These are phyloP conservation scores for Himantopus leucocephalus DNA, from an alignment of 2,113 vertebrate genomes.

Conservation along the genomic window DNA sequence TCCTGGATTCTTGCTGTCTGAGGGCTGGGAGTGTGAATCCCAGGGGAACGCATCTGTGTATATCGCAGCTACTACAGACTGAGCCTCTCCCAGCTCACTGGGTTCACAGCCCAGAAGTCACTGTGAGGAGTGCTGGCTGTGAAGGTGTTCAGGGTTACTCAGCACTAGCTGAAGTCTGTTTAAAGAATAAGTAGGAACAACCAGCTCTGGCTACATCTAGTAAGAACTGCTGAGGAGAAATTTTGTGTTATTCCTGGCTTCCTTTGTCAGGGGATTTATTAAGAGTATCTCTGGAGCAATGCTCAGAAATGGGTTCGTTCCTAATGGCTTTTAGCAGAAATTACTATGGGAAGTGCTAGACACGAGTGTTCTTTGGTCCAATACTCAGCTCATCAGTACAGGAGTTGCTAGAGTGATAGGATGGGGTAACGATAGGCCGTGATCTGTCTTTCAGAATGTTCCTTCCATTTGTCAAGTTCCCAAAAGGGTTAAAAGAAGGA, in stretches of 20 bases:
- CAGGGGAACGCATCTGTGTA: background rate
- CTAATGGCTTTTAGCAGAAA: background rate
- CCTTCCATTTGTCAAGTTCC: background rate
- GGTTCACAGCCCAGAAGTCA: conserved; percentile 1
- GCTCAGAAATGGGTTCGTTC: background rate
- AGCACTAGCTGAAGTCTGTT: background rate
- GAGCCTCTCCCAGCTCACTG: background rate
- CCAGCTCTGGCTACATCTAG: background rate
- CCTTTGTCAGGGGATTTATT: background rate
- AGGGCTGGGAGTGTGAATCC: conserved; percentile 47
- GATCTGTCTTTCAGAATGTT: background rate
- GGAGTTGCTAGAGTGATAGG: background rate
- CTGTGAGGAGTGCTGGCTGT: background rate
- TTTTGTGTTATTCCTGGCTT: background rate
- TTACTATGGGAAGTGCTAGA: background rate
- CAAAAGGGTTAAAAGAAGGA: background rate
- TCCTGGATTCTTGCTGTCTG: conserved; percentile 59
- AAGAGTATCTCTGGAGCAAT: background rate
- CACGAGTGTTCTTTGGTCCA: background rate
- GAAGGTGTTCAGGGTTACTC: background rate
- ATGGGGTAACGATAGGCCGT: background rate
- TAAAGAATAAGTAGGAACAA: background rate
- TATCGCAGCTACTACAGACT: background rate
- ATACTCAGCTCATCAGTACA: background rate
- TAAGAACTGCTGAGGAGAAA: background rate